Evolutionary conservation across 92 coral and sea anemone species (phyloP).

Genomic region (Montipora capitata): DNA sequence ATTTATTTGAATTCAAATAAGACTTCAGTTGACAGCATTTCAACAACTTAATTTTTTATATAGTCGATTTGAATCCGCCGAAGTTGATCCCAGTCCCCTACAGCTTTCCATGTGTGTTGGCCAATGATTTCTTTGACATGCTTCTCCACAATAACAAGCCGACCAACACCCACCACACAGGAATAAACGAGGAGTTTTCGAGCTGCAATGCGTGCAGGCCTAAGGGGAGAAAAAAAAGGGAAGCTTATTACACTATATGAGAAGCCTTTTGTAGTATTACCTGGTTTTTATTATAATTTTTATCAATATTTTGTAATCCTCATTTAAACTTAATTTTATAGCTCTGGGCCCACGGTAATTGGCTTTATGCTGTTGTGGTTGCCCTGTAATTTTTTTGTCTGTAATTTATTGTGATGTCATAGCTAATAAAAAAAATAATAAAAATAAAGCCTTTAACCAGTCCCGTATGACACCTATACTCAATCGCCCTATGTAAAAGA

Average conservation of each 20-base stretch:
- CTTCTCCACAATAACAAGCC: slow-evolving; percentile 39
- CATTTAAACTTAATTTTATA: too few relatives aligned
- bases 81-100: not conserved
- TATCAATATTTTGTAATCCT: too few relatives aligned
- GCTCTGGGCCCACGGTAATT: too few relatives aligned
- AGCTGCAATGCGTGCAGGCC: slow-evolving; percentile 22
- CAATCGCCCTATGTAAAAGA: too few relatives aligned
- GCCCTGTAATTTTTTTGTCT: too few relatives aligned
- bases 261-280: not conserved
- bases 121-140: slow-evolving; percentile 34
- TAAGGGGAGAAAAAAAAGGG: not conserved
- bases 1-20: not conserved
- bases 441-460: too few relatives aligned
- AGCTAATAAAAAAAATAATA: too few relatives aligned
- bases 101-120: slow-evolving; percentile 28
- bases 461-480: too few relatives aligned
- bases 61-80: not conserved
- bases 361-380: too few relatives aligned
- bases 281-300: too few relatives aligned
- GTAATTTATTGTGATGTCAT: too few relatives aligned
- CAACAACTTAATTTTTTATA: not conserved
- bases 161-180: slow-evolving; percentile 49
- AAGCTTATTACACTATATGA: not conserved
- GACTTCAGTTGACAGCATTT: not conserved
- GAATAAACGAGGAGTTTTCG: not conserved